Evolutionary conservation across 2,888 invertebrate genomes (phyloP), one percentile per base, ranked within the genome.

Genomic region (Drosophila kambysellisi): DNA sequence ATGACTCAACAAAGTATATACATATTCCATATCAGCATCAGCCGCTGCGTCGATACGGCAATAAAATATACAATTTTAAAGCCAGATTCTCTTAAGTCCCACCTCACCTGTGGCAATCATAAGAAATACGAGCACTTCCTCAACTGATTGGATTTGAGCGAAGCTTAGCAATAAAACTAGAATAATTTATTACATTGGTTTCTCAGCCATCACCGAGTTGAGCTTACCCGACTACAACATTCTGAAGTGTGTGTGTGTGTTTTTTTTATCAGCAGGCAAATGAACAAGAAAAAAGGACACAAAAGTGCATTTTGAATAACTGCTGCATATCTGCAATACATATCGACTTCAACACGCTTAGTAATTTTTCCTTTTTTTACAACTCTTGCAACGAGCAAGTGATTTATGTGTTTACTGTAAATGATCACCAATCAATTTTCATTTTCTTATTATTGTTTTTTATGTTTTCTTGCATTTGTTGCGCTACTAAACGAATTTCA

Each of bases 291-390:
- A 8, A 41, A 41, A n/a, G 41, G 9, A 41, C 2, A 7, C 4
- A 9, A 41, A 41, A n/a, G 17, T 41, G n/a, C 1, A 41, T 41
- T 41, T 41, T 4, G 7, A 46, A 8, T 74, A 79, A 77, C 64
- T 73, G 73, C 72, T 61, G 11, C 66, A 59, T 76, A 87, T 90
- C 89, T 83, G 75, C 75, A 90, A 79, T 76, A 90, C 68, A 64
- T 53, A 37, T 43, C 56, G 41, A 46, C 50, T 61, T 54, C 17
- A 50, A 64, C 37, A 58, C 64, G 41, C 64, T 53, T 43, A 25
- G 35, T 46, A 72, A 58, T 62, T 37, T 39, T 17, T 32, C 57
- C 25, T 50, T 0, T 11, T 12, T 32, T 51, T n/a, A 48, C 51
- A 29, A 3, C 7, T 41, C 4, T 0, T 33, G 6, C 9, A 43